Conservation (phyloP, 1,140 invertebrate species). For the Lordiphosa collinella region DNA sequence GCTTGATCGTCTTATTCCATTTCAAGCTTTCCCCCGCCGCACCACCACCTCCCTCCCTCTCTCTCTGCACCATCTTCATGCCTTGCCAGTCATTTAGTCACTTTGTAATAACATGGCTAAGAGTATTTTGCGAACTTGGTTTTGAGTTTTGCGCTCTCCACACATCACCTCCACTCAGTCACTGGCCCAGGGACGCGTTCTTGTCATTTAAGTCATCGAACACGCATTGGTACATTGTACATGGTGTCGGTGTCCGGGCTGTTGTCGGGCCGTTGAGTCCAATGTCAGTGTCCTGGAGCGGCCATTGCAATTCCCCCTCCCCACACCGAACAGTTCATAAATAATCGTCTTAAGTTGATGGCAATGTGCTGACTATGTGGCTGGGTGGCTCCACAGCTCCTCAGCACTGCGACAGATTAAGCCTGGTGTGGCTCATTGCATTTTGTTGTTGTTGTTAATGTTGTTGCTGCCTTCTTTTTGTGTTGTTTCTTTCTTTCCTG, state of each 20-base stretch:
- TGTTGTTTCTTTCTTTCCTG: neutral
- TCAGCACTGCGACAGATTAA: constrained; percentile 55
- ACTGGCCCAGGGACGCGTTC: constrained; percentile 32
- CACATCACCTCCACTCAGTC: neutral
- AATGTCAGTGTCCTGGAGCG: constrained; percentile 69
- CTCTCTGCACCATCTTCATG: neutral
- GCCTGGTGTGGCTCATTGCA: constrained; percentile 32
- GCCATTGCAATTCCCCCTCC: constrained; percentile 33
- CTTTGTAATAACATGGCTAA: constrained; percentile 74
- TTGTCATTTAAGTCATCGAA: constrained; percentile 79
- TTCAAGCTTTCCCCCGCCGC: neutral
- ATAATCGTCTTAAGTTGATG: constrained; percentile 79
- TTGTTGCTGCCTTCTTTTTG: too few relatives aligned
- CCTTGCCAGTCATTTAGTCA: constrained; percentile 56
- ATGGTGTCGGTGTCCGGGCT: constrained; percentile 47
- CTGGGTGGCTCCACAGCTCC: constrained; percentile 30
- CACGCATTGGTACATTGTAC: constrained; percentile 78
- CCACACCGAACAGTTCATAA: constrained; percentile 66
- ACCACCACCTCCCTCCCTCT: neutral
- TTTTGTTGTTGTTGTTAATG: constrained; percentile 8
- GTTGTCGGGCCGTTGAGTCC: constrained; percentile 26
- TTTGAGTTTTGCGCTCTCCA: constrained; percentile 9
- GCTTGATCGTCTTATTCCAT: neutral
- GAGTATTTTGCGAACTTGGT: constrained; percentile 65
- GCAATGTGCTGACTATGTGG: constrained; percentile 54